A percentile compares a stretch with the other conserved stretches of the same genome.
phyloP scores from a whole-genome alignment of 2,888 invertebrate species.

The Falcaria lacertinaria region DNA sequence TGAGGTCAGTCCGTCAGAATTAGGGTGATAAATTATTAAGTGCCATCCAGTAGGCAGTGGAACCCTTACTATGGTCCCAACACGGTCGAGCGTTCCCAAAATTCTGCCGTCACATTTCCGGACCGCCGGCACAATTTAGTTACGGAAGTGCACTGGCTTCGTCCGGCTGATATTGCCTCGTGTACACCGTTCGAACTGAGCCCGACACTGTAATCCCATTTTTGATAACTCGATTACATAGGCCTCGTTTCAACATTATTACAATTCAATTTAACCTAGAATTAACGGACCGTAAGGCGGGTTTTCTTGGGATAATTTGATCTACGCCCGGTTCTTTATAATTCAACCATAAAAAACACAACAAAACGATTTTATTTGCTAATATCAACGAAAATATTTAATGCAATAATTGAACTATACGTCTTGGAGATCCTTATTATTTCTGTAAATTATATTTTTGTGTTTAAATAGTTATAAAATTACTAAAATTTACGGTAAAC shows the following conservation, averaged over 20 bases:
- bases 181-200: conserved; percentile 20
- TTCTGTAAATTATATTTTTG: too few relatives aligned
- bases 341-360: too few relatives aligned
- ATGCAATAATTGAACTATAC: too few relatives aligned
- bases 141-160: conserved; percentile 33
- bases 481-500: too few relatives aligned
- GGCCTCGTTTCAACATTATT: conserved; percentile 2
- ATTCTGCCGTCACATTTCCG: conserved; percentile 38
- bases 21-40: background rate
- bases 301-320: background rate
- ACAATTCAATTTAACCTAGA: conserved; percentile 7
- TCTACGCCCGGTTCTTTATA: too few relatives aligned
- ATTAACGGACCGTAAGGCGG: background rate
- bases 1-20: background rate
- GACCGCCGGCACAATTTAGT: conserved; percentile 44
- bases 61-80: background rate
- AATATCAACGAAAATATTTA: too few relatives aligned
- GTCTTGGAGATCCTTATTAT: too few relatives aligned
- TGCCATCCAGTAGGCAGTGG: background rate
- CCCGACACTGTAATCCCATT: conserved; percentile 42
- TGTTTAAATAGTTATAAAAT: too few relatives aligned
- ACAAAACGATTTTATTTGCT: too few relatives aligned
- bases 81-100: conserved; percentile 17
- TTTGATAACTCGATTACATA: conserved; percentile 41
- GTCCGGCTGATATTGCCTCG: conserved; percentile 34